Conservation (phyloP, 2,888 invertebrate genomes). For the Eupithecia vulgata region DNA sequence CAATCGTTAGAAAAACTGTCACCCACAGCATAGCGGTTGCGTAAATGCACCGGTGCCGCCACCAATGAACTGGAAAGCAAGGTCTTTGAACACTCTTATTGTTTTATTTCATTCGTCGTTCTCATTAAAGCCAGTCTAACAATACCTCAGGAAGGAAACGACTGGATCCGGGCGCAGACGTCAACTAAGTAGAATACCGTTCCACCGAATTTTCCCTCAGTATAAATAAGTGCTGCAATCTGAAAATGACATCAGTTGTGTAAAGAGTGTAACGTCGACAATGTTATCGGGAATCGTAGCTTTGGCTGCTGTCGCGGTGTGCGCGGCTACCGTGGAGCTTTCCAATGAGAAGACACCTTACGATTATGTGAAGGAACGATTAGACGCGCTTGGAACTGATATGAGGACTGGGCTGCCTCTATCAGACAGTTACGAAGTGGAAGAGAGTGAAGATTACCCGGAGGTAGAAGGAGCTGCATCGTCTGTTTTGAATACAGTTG, state of each 20-base stretch:
- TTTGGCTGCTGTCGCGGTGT: conserved; percentile 58
- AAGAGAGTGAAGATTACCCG: conserved; percentile 85
- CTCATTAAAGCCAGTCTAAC: conserved; percentile 79
- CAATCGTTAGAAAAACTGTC: conserved; percentile 67
- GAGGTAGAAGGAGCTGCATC: conserved; percentile 78
- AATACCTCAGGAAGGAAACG: conserved; percentile 82
- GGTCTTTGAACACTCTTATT: conserved; percentile 77
- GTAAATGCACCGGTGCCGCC: conserved; percentile 75
- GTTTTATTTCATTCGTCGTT: conserved; percentile 76
- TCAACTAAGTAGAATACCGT: conserved; percentile 72
- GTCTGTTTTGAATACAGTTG: conserved; percentile 67
- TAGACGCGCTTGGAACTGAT: conserved; percentile 68
- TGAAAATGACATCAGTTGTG: conserved; percentile 77
- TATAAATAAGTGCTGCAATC: conserved; percentile 79
- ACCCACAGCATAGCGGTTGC: conserved; percentile 69
- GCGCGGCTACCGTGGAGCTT: conserved; percentile 66
- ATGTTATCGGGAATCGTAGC: conserved; percentile 68
- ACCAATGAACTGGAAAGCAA: conserved; percentile 82
- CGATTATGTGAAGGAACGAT: conserved; percentile 74
- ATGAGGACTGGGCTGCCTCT: conserved; percentile 67
- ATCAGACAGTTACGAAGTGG: conserved; percentile 83
- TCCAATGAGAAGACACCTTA: conserved; percentile 75
- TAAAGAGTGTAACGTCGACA: conserved; percentile 64
- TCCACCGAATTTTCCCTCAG: conserved; percentile 76
- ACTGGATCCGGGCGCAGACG: conserved; percentile 68